Base-by-base conservation (phyloP, 2,888 invertebrate genomes). In the Ommatoiulus sabulosus region DNA sequence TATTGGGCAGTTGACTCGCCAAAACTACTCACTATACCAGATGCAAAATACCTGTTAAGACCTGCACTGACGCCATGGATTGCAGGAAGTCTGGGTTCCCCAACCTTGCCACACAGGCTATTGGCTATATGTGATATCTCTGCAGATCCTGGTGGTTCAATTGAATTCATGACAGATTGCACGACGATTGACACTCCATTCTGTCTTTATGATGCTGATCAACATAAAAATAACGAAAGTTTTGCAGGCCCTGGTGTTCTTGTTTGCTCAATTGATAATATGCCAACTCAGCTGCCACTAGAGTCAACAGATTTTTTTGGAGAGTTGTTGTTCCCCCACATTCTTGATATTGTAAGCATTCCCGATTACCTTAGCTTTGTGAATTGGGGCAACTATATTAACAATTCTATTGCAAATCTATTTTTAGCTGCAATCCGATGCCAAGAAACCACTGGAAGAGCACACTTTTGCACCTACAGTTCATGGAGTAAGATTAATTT, bases 241-340 rank as follows among this genome's bases (percentile, higher is more conserved):
- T 98, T 98, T 93, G 97, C 97, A 92, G 99, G 99, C 0, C 97
- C 98, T 0, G 99, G 99, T 35, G 98, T 99, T 0, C 93, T 99
- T 88, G 99, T 99, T n/a, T 99, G 99, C 92, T 99, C 99, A 20
- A 99, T 99, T 91, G 99, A 99, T 93, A 99, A 99, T 93, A 99
- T 99, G 99, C 99, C 99, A 0, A 99, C 99, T 0, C 99, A 99
- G 92, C 94, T 99, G 90, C 99, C 99, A 0, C 94, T 97, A 85
- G 99, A 99, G 92, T 96, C 99, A 3, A 99, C 99, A 0, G 99
- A 99, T 92, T 97, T 98, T 93, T 99, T 99, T 92, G 99, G 99
- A 0, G 97, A 98, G 91, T 94, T 99, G 0, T 94, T 99, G 46
- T 95, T 95, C 90, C 99, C 99, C 0, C 98, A 97, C 92, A 95